Percentiles rank a stretch among this genome's conserved stretches.
These are phyloP conservation scores for Aldabrachelys gigantea DNA, from an alignment of 2,113 vertebrate species.

Conservation along the genomic window DNA sequence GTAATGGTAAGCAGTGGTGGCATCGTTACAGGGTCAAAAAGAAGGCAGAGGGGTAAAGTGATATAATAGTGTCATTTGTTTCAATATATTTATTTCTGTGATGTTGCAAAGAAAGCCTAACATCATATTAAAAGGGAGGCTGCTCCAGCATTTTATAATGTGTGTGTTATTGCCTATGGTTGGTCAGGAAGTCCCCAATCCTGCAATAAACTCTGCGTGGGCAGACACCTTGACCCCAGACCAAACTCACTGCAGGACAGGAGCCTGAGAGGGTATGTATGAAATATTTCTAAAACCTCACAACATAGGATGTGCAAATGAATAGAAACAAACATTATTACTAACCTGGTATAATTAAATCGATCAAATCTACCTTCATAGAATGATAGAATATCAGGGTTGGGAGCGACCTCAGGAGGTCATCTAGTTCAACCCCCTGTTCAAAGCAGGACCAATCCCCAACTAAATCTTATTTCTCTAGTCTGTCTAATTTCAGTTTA, in stretches of 20 bases:
- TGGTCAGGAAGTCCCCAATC: neutral
- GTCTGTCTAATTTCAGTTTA: neutral
- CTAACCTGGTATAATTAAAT: neutral
- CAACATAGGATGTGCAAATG: neutral
- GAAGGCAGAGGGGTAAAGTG: slow-evolving; percentile 28
- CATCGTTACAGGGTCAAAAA: slow-evolving; percentile 23
- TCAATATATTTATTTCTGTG: neutral
- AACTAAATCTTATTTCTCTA: neutral
- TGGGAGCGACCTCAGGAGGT: no score
- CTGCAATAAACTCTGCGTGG: neutral
- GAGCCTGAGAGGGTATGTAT: neutral
- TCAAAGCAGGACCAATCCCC: no score
- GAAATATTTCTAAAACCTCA: neutral
- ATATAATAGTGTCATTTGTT: neutral
- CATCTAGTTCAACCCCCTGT: no score
- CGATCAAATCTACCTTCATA: neutral
- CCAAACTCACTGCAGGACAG: neutral
- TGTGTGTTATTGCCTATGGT: neutral
- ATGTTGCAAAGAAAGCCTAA: neutral
- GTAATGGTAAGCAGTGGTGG: slow-evolving; percentile 16
- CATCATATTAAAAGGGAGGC: neutral
- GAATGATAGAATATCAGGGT: no score
- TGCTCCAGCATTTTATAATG: neutral
- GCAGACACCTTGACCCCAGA: neutral
- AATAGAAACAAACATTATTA: neutral